phyloP scores from a whole-genome alignment of 2,113 vertebrate species.

The Megaptera novaeangliae region DNA sequence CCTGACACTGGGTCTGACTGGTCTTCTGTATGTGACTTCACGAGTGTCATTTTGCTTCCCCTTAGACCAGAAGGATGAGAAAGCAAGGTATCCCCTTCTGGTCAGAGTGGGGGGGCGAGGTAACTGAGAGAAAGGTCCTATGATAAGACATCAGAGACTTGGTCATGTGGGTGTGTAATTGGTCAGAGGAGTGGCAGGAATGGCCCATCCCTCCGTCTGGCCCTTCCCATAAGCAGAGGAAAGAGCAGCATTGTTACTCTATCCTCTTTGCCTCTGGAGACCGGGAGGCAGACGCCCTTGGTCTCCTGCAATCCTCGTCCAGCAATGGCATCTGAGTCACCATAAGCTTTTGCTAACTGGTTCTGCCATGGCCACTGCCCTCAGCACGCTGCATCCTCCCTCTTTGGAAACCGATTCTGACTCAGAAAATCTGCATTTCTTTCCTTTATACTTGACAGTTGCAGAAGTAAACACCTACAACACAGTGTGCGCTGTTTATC shows the following conservation, averaged over 20 bases:
- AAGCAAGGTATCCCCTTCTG: background rate
- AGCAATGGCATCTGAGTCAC: constrained; percentile 12
- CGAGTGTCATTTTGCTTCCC: background rate
- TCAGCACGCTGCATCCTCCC: background rate
- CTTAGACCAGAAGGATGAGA: background rate
- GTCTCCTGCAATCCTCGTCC: background rate
- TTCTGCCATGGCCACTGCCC: background rate
- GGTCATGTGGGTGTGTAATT: background rate
- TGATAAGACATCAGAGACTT: too few species aligned
- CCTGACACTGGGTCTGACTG: background rate
- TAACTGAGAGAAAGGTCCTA: background rate
- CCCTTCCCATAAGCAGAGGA: background rate
- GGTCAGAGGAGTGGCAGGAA: background rate
- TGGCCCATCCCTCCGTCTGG: background rate
- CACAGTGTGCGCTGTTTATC: constrained; percentile 47
- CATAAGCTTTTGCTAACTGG: constrained; percentile 51
- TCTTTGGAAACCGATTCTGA: constrained; percentile 50
- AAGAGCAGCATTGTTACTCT: too few species aligned
- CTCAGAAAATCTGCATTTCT: constrained; percentile 66
- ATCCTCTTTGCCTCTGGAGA: background rate
- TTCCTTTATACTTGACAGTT: constrained; percentile 53
- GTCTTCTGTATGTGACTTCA: background rate
- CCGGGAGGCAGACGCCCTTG: background rate
- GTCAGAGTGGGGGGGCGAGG: background rate
- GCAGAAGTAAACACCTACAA: constrained; percentile 61